Evolutionary conservation across 2,797 vertebrate species (phyloP).

Genomic region (Astyanax mexicanus): DNA sequence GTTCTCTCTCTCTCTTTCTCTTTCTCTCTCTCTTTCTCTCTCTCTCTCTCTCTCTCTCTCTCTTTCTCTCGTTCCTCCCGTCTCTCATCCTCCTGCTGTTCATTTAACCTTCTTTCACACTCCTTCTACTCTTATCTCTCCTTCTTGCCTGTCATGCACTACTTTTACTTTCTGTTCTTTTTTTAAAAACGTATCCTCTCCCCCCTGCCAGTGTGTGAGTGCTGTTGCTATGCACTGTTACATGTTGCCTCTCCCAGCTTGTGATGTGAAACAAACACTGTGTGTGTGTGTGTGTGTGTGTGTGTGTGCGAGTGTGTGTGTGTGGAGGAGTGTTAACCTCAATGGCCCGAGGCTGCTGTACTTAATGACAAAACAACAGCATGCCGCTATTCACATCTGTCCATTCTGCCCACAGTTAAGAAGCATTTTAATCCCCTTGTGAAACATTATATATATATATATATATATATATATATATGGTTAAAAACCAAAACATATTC

Average conservation of each 20-base stretch:
- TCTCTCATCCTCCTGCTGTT: conserved; percentile 39
- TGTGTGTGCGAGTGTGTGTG: not conserved
- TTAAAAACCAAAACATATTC: too few relatives aligned
- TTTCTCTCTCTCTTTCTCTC: too few relatives aligned
- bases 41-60: too few relatives aligned
- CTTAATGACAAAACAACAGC: conserved; percentile 78
- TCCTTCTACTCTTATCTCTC: not conserved
- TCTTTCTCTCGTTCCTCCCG: too few relatives aligned
- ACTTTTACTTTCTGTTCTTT: not conserved
- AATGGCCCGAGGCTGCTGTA: conserved; percentile 69
- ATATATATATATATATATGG: too few relatives aligned
- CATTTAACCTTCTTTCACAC: conserved; percentile 26
- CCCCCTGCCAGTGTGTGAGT: not conserved
- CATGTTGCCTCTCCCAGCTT: conserved; percentile 5
- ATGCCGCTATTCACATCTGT: conserved; percentile 78
- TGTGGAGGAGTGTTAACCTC: conserved; percentile 74
- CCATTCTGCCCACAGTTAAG: conserved; percentile 38
- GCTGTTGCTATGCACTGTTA: conserved; percentile 53
- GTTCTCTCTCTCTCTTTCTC: conserved; percentile 6
- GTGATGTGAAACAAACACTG: conserved; percentile 7
- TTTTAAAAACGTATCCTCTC: conserved; percentile 1
- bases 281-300: conserved; percentile 8
- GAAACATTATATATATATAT: not conserved
- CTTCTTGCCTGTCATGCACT: conserved; percentile 40
- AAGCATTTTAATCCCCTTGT: conserved; percentile 1